Base-by-base conservation (phyloP, 2,888 invertebrate genomes). In the Sminthurides aquaticus region DNA sequence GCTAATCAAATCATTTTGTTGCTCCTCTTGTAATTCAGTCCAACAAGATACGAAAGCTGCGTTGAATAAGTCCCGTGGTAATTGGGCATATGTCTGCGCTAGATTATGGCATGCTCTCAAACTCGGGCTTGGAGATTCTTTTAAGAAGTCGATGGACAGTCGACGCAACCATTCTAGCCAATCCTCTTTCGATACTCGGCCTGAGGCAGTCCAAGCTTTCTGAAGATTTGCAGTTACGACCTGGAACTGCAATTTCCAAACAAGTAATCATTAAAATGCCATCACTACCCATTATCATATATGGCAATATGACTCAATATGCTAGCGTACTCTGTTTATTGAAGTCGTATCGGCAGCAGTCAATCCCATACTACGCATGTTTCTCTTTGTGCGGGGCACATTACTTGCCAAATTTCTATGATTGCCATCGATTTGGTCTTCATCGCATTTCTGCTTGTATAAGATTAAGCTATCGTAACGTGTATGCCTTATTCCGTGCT, bases 21-120 rank as follows among this genome's bases (percentile, higher is more conserved):
- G 86, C 0, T 84, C 81, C 48, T 87, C 86, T 62, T 87, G 88
- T 27, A 99, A 80, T 79, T 98, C 97, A 0, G 95, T 93, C 99
- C 99, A 99, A 77, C 98, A 97, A 0, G 97, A 97, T 8, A 99
- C 95, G 79, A 99, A 99, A 0, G 98, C 97, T 0, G 98, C 97
- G 79, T 99, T 98, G 79, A 99, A 99, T 28, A 99, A 80, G 77
- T 99, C 98, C 58, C 95, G 86, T 0, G 97, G 87, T n/a, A 99
- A 81, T 76, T 96, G 95, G 0, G 92, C 90, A 79, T 98, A 95
- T 28, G 91, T 91, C 80, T 97, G 95, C 0, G 95, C 94, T 22
- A 97, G 80, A 0, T 90, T 88, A 76, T 91, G 87, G 76, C 98
- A 98, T 1, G 97, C 94, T 69, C 94, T 83, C 22, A 99, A 80